Base-by-base conservation (phyloP, 2,888 invertebrate genomes). In the Drosophila subquinaria region DNA sequence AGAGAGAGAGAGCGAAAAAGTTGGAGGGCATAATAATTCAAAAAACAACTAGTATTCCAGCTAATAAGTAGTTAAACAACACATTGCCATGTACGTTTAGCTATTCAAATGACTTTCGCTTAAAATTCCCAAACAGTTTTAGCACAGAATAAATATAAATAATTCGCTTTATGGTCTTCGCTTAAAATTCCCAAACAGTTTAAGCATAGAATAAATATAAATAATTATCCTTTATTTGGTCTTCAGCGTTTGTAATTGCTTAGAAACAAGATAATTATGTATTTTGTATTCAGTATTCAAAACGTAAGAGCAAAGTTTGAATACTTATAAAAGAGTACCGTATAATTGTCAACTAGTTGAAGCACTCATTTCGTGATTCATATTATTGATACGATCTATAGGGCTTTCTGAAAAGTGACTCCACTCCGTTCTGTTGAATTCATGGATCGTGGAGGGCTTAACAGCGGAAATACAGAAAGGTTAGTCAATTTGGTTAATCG, bases 401-500 rank as follows among this genome's bases (percentile, higher is more conserved):
- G 13, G 13, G 1, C 6, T 20, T 20, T 4, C 8, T 17, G 11
- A 4, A 15, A 30, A 15, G 15, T 11, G 3, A 20, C 15, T 35
- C 17, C 2, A 11, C 2, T 13, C 20, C 13, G 8, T 51, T 8
- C 20, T 13, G 35, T 15, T 36, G 4, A 13, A 51, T 35, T 20
- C 20, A 51, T n/a, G 51, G 13, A 35, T 20, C 13, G n/a, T 33
- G 50, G 4, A 13, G n/a, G n/a, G n/a, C n/a, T n/a, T n/a, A n/a
- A n/a, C n/a, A n/a, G 30, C 30, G n/a, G 38, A 15, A 27, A 15
- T 30, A 30, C 36, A 20, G 43, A 50, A 61, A 69, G 71, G 63
- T 80, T 76, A 70, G 78, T 69, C 84, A 87, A 89, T 87, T 83
- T 89, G 79, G 85, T 88, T 82, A 82, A 82, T 83, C 89, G 82